Evolutionary conservation across 2,888 invertebrate genomes (phyloP), one percentile per base, ranked within the genome.

Genomic region (Tenthredo livida): DNA sequence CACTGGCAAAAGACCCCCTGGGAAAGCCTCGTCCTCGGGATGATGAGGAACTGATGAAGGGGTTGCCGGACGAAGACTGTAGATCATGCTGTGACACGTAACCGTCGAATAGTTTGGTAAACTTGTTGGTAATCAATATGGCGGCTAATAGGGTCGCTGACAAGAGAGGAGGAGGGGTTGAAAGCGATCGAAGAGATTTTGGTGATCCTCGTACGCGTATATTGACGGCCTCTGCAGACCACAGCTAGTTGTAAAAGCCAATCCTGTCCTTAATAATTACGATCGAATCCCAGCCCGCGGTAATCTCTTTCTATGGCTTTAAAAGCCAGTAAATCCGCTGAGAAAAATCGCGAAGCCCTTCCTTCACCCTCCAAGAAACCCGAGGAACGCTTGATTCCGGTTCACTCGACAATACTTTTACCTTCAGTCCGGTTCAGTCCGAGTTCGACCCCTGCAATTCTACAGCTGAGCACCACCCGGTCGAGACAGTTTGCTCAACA

Each of bases 361-460:
- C 61, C 61, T 61, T 61, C 50, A 54, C 77, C 77, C 77, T 80
- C 61, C 85, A 87, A 86, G 85, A 82, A 85, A 82, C 82, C 80
- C 37, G 70, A 85, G 80, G 77, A 70, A 80, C 70, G 80, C 85
- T 85, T 70, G 78, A 85, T 77, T 78, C 65, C 61, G 75, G 25
- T 54, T 29, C 29, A 17, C 47, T 77, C 54, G 80, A 80, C 80
- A 80, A 80, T 80, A 80, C 80, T 80, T 80, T n/a, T 61, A 61
- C 33, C 40, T 33, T 58, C 40, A 15, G 33, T 9, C 50, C 58
- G 3, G 58, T 12, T 15, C 33, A 58, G 58, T 61, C n/a, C 58
- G 21, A 25, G 61, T 7, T 58, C 77, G 29, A 58, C 37, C 33
- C 37, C 10, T n/a, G 33, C 21, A 50, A 37, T 58, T 61, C 80